Evolutionary conservation across 2,888 invertebrate genomes (phyloP).

Genomic region (Leptarthrus brevirostris): DNA sequence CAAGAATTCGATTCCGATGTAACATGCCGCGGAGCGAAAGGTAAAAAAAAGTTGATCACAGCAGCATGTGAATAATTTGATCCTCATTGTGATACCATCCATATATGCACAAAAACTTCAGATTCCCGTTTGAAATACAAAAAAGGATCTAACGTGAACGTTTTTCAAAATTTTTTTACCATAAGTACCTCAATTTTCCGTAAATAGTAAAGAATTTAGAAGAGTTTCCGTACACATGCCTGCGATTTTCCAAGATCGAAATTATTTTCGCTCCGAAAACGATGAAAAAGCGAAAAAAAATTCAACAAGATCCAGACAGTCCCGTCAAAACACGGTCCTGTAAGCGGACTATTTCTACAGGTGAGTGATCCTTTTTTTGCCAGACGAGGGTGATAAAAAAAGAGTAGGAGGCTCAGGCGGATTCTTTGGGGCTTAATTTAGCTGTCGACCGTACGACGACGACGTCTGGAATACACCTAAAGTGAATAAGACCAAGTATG

Average conservation of each 20-base stretch:
- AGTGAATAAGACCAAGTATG: not conserved
- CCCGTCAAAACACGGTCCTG: conserved; percentile 39
- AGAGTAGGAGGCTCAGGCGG: not conserved
- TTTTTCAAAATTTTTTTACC: not conserved
- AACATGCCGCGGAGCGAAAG: not conserved
- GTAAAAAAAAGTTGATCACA: conserved; percentile 32
- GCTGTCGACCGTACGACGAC: not conserved
- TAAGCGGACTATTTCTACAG: conserved; percentile 36
- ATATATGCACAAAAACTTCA: not conserved
- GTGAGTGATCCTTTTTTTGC: conserved; percentile 45
- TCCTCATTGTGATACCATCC: not conserved
- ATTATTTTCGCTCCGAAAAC: conserved; percentile 29
- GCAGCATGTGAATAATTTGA: conserved; percentile 44
- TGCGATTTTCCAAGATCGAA: conserved; percentile 26
- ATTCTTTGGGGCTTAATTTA: not conserved
- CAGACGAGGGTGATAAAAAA: not conserved
- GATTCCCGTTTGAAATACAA: not conserved
- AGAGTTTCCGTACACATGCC: conserved; percentile 23
- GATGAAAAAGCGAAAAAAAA: not conserved
- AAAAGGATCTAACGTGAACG: not conserved
- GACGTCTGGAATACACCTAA: not conserved
- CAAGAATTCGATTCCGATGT: conserved; percentile 46
- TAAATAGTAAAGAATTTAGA: conserved; percentile 14
- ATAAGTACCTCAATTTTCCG: not conserved
- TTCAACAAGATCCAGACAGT: conserved; percentile 21